Evolutionary conservation across 2,888 invertebrate species (phyloP).

Genomic region (Girardia tigrina): DNA sequence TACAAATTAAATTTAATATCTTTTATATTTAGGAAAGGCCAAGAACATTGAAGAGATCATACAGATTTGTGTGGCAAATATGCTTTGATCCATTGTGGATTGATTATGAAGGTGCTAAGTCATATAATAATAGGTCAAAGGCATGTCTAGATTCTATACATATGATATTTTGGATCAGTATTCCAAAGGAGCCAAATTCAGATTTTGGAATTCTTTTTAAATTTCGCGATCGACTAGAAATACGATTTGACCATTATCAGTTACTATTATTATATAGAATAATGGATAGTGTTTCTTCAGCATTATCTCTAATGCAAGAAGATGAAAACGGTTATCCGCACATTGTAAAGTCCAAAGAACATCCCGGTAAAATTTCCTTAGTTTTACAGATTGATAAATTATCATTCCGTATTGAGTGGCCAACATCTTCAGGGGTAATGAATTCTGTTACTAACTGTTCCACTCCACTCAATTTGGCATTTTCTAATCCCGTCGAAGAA

Average conservation of each 20-base stretch:
- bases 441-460: neutral
- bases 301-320: neutral
- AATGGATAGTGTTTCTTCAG: constrained; percentile 58
- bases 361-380: neutral
- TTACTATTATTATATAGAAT: constrained; percentile 72
- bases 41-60: too few relatives aligned
- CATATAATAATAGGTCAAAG: constrained; percentile 51
- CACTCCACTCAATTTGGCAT: neutral
- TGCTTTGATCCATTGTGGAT: constrained; percentile 73
- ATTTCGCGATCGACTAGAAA: neutral
- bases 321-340: neutral
- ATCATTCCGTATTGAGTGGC: neutral
- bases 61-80: neutral
- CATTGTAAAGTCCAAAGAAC: neutral
- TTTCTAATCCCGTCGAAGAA: neutral
- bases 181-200: constrained; percentile 50
- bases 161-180: constrained; percentile 66
- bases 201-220: neutral
- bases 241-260: constrained; percentile 62
- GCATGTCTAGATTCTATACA: constrained; percentile 60
- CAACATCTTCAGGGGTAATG: neutral
- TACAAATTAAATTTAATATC: too few relatives aligned
- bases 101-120: constrained; percentile 72
- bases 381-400: neutral
- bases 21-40: too few relatives aligned